Evolutionary conservation across 2,113 vertebrate species (phyloP), one percentile per base, ranked within the genome.

Genomic region (Microcebus murinus): DNA sequence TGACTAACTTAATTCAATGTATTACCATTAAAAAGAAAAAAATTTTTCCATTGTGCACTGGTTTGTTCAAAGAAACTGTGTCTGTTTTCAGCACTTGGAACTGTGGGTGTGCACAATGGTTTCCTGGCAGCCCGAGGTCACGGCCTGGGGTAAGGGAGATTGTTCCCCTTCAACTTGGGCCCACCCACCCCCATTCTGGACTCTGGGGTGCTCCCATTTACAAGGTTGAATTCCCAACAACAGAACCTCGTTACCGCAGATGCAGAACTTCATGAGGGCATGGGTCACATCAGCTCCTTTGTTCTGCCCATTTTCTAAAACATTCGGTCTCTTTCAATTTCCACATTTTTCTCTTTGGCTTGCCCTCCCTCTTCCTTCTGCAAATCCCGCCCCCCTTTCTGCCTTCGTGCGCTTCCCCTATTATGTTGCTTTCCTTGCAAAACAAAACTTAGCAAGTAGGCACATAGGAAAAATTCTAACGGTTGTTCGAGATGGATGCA

Each of bases 241-340:
- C 65, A 95, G 93, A 79, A 86, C 89, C 63, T 94, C 70, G 70
- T 79, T 94, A 92, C 74, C 1, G 2, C 65, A 65, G 81, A 79
- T 1, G 8, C 77, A 82, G 80, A 87, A 76, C 59, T 95, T 95
- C 87, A 4, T 57, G 23, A 70, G 29, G 77, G 52, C 89, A 86
- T 2, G 92, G 94, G 96, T 82, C 89, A 93, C 87, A 36, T 77
- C 45, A 59, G 63, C 63, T 45, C 63, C 55, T 86, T 91, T 91
- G 89, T 95, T 74, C 86, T 27, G 27, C 1, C 20, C 39, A 29
- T 71, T 96, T 91, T 93, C 96, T 96, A 65, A 97, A 63, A 84
- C 79, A 83, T 45, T 89, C 71, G 0, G 50, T 88, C 59, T 77
- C 94, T 94, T 95, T 95, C 85, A 82, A 27, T 82, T 79, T 93